phyloP scores from a whole-genome alignment of 2,113 vertebrate genomes.

The Setophaga coronata region DNA sequence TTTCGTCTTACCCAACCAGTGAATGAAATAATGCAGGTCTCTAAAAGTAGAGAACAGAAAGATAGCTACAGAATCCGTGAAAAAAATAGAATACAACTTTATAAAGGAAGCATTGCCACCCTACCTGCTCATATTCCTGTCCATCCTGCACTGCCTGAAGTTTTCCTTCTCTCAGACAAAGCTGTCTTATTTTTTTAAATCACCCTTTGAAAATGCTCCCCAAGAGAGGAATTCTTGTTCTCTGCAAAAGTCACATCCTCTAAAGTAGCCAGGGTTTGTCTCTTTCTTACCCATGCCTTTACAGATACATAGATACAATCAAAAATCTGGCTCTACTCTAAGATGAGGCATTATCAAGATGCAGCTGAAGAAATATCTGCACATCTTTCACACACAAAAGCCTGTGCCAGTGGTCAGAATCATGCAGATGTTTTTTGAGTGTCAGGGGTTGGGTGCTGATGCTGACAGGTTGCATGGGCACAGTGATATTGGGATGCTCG shows the following conservation, averaged over 20 bases:
- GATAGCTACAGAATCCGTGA: neutral
- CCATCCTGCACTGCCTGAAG: neutral
- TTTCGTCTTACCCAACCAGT: neutral
- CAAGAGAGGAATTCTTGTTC: neutral
- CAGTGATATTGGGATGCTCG: neutral
- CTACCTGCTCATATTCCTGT: neutral
- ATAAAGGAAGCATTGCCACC: neutral
- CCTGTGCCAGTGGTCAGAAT: neutral
- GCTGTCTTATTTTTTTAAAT: neutral
- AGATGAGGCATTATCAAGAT: neutral
- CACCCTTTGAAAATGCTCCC: neutral
- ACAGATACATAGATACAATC: neutral
- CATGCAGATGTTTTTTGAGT: neutral
- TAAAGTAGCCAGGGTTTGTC: neutral
- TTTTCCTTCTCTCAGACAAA: neutral
- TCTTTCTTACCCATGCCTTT: neutral
- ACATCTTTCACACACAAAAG: neutral
- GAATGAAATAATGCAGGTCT: neutral
- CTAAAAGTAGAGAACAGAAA: neutral
- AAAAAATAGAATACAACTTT: neutral
- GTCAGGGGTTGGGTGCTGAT: rapidly evolving
- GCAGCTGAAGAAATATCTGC: neutral
- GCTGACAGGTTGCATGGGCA: neutral
- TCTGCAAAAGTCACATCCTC: neutral
- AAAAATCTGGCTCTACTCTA: neutral